phyloP scores from a whole-genome alignment of 2,797 vertebrate species.

The Pagetopsis macropterus region DNA sequence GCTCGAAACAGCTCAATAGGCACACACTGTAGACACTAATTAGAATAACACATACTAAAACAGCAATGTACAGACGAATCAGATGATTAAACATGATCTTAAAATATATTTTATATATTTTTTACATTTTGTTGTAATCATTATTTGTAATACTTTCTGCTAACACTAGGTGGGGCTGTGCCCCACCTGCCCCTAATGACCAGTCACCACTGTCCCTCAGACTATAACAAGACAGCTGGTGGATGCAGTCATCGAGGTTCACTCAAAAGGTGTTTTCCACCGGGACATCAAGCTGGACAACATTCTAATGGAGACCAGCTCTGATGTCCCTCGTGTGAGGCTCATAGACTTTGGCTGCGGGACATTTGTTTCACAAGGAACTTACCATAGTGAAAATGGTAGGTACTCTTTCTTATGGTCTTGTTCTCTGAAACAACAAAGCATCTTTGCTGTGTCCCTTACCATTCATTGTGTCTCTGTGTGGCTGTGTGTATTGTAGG shows the following conservation, averaged over 20 bases:
- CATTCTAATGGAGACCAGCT: neutral
- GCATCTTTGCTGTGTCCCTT: neutral
- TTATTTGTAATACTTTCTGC: too few species aligned
- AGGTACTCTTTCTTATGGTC: neutral
- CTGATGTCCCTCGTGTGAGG: neutral
- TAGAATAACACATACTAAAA: too few species aligned
- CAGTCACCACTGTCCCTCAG: neutral
- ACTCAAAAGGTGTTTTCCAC: conserved; percentile 2
- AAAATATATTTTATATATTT: too few species aligned
- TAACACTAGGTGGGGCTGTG: too few species aligned
- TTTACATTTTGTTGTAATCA: too few species aligned
- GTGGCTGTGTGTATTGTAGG: conserved; percentile 9
- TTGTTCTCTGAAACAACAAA: neutral
- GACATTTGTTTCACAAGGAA: neutral
- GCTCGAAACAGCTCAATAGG: too few species aligned
- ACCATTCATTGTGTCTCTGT: neutral
- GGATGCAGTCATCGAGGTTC: neutral
- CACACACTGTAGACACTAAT: too few species aligned
- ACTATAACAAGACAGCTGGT: conserved; percentile 5
- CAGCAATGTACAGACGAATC: too few species aligned
- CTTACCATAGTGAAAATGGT: neutral
- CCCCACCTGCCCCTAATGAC: too few species aligned
- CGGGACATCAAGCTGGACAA: conserved; percentile 16
- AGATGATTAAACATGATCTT: too few species aligned
- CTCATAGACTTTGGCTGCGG: conserved; percentile 21